Evolutionary conservation across 2,113 vertebrate genomes (phyloP).

Genomic region (Cyphomyrus plagiostoma): DNA sequence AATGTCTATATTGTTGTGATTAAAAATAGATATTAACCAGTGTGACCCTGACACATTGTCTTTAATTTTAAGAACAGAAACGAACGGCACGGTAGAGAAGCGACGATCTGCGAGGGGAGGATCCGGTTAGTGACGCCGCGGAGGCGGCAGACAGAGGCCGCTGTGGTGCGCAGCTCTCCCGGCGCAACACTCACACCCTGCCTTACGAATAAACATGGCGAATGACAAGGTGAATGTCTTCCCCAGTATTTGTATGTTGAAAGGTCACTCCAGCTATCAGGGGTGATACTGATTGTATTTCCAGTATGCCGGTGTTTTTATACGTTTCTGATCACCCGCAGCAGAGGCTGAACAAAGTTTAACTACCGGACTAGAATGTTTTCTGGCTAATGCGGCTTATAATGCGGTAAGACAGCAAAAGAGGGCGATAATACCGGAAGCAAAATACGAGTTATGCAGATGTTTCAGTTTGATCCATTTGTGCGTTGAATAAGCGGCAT

Average conservation of each 20-base stretch:
- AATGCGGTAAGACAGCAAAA: not conserved
- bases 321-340: not conserved
- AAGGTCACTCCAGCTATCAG: not conserved
- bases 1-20: not conserved
- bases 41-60: not conserved
- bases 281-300: not conserved
- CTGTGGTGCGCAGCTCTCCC: not conserved
- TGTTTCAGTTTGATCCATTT: not conserved
- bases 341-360: not conserved
- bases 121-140: not conserved
- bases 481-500: not conserved
- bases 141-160: not conserved
- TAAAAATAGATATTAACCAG: not conserved
- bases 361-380: not conserved
- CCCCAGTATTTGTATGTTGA: not conserved
- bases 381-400: not conserved
- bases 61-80: not conserved
- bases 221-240: conserved; percentile 55
- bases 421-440: not conserved
- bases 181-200: not conserved
- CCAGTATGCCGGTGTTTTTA: not conserved
- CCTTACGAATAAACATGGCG: conserved; percentile 40
- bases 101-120: not conserved
- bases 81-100: not conserved
- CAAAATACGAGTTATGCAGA: not conserved